A percentile compares a stretch with the other conserved stretches of the same genome.
These are phyloP conservation scores for Cladorhizidae sp. DNA, from an alignment of 37 sponge, comb jelly and placozoan species.

Conservation along the genomic window DNA sequence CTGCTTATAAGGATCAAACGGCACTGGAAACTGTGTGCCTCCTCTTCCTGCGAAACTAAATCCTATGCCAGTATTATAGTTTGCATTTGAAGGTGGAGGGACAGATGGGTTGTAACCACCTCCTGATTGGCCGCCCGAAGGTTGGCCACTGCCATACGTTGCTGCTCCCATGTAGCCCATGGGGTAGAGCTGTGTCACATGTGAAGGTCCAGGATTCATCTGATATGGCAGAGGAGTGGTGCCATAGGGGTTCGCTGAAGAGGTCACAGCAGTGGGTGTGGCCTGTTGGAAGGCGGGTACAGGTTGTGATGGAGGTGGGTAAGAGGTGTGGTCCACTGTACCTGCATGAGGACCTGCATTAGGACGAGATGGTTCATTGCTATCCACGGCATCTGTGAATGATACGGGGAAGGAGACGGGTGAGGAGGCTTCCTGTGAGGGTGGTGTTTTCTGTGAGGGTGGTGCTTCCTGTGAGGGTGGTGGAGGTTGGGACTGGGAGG, in stretches of 20 bases:
- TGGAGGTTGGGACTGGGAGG: not conserved
- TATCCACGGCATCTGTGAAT: not conserved
- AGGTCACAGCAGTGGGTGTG: not conserved
- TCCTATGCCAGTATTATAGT: slow-evolving; percentile 1
- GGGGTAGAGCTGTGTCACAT: not conserved
- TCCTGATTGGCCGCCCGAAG: not conserved
- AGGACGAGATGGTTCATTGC: not conserved
- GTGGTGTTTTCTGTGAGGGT: not conserved
- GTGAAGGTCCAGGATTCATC: not conserved
- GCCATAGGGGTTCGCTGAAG: not conserved
- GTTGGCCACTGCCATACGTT: not conserved
- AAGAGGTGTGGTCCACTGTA: too few relatives aligned
- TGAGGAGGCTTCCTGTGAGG: not conserved
- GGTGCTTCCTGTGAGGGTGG: not conserved
- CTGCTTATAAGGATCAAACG: slow-evolving; percentile 19
- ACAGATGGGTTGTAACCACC: not conserved
- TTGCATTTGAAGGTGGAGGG: not conserved
- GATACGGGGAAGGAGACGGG: not conserved
- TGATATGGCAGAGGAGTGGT: not conserved
- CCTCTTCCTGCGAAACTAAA: slow-evolving; percentile 10
- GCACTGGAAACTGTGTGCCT: not conserved
- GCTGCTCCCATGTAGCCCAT: not conserved
- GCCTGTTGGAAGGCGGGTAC: too few relatives aligned
- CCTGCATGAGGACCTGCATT: too few relatives aligned
- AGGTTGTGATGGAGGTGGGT: too few relatives aligned